Evolutionary conservation across 2,888 invertebrate genomes (phyloP).

Genomic region (Drosophila lutescens): DNA sequence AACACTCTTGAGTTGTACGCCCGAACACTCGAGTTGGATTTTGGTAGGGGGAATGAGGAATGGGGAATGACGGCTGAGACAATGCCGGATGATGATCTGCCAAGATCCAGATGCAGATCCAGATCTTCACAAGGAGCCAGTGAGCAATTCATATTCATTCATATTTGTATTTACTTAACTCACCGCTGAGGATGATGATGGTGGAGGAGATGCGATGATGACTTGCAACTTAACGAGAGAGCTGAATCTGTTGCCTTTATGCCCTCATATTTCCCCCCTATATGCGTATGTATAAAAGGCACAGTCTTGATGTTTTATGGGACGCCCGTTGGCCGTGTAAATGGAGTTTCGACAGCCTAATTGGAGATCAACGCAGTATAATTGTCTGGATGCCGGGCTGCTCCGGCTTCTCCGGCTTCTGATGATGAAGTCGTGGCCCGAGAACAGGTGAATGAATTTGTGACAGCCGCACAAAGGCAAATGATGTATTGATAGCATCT

Average conservation of each 20-base stretch:
- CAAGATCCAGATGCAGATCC: conserved; percentile 57
- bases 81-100: conserved; percentile 68
- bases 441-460: conserved; percentile 79
- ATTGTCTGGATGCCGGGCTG: conserved; percentile 61
- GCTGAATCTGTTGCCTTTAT: conserved; percentile 39
- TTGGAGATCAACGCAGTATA: conserved; percentile 79
- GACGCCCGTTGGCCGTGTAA: conserved; percentile 73
- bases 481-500: conserved; percentile 80
- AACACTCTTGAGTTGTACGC: conserved; percentile 67
- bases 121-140: conserved; percentile 38
- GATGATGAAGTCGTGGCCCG: conserved; percentile 71
- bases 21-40: conserved; percentile 52
- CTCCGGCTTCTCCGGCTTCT: conserved; percentile 1
- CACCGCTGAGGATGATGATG: conserved; percentile 55
- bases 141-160: conserved; percentile 75
- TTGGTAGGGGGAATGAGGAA: conserved; percentile 25
- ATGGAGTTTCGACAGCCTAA: conserved; percentile 81
- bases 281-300: conserved; percentile 51
- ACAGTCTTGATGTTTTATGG: conserved; percentile 61
- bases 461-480: conserved; percentile 75
- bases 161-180: conserved; percentile 76
- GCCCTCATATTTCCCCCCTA: conserved; percentile 27
- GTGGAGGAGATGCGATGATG: conserved; percentile 54
- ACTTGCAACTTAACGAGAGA: conserved; percentile 69
- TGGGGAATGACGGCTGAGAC: conserved; percentile 44